Conservation (phyloP, 2,888 invertebrate genomes). For the Agrochola circellaris region DNA sequence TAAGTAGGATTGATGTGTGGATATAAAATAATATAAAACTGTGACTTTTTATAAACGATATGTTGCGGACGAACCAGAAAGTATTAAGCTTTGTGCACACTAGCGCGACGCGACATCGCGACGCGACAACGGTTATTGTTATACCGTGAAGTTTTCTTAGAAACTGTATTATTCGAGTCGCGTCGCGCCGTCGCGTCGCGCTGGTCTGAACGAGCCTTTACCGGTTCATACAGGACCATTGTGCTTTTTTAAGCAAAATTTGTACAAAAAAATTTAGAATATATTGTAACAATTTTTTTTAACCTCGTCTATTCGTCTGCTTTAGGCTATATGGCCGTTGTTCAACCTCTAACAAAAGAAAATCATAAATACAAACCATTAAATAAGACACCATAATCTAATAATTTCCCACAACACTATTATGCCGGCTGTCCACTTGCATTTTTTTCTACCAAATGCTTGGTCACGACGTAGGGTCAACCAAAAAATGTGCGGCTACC, state of each 20-base stretch:
- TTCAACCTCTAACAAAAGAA: not conserved
- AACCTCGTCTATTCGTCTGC: not conserved
- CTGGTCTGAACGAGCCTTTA: too few relatives aligned
- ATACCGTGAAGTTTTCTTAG: too few relatives aligned
- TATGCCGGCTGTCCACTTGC: slow-evolving; percentile 40
- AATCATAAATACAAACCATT: slow-evolving; percentile 3
- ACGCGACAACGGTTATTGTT: too few relatives aligned
- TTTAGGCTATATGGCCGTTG: not conserved
- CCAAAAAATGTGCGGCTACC: slow-evolving; percentile 81
- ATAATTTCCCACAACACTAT: slow-evolving; percentile 28
- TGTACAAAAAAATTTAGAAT: not conserved
- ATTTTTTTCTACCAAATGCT: slow-evolving; percentile 51
- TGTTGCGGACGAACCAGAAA: not conserved
- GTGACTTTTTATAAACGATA: not conserved
- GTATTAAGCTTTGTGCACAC: too few relatives aligned
- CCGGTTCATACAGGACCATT: not conserved
- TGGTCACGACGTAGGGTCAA: slow-evolving; percentile 80
- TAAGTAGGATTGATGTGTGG: not conserved
- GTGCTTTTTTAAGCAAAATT: not conserved
- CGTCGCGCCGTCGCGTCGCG: too few relatives aligned
- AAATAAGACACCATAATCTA: slow-evolving; percentile 10
- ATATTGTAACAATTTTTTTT: not conserved
- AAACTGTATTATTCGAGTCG: too few relatives aligned
- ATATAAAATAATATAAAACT: not conserved
- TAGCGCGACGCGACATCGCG: too few relatives aligned